phyloP scores from a whole-genome alignment of 2,888 invertebrate genomes.

The Chrysotoxum bicinctum region DNA sequence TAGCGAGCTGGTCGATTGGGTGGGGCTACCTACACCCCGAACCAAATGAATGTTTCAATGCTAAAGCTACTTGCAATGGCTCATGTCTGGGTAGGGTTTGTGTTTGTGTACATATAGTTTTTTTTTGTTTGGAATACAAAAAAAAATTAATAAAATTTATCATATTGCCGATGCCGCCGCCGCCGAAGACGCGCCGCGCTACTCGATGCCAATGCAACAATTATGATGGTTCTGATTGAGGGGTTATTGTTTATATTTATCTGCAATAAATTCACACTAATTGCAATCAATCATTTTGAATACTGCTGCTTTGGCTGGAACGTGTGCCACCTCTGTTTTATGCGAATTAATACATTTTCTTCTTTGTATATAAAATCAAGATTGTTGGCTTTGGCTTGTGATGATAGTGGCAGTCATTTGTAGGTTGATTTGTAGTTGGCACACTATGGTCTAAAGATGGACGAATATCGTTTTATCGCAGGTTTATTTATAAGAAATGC shows the following conservation, averaged over 20 bases:
- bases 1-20: background rate
- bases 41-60: background rate
- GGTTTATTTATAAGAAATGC: too few relatives aligned
- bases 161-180: background rate
- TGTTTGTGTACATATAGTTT: background rate
- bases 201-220: background rate
- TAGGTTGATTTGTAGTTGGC: background rate
- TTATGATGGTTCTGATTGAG: constrained; percentile 33
- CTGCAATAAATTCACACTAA: constrained; percentile 53
- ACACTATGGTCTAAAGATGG: background rate
- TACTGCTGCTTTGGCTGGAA: background rate
- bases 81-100: background rate
- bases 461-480: background rate
- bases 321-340: constrained; percentile 1
- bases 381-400: background rate
- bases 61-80: background rate
- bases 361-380: background rate
- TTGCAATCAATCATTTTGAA: constrained; percentile 52
- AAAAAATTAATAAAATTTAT: constrained; percentile 4
- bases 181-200: background rate
- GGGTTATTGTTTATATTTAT: constrained; percentile 54
- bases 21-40: background rate
- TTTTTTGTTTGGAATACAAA: background rate
- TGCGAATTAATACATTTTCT: background rate
- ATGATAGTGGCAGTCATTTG: background rate